Base-by-base conservation (phyloP, 2,888 invertebrate genomes). In the Priocnemis perturbator region DNA sequence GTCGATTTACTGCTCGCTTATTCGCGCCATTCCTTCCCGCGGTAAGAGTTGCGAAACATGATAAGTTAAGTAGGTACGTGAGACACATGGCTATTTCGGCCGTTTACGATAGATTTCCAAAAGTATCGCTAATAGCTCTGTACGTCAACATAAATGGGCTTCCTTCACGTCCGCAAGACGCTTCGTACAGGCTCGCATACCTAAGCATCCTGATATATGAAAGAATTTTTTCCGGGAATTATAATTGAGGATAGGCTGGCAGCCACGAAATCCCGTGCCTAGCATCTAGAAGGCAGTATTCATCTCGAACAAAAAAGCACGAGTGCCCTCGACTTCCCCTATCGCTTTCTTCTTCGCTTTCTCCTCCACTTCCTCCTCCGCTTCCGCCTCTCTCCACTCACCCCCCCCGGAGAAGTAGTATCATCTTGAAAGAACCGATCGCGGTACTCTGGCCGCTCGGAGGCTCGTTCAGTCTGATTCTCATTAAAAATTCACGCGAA, bases 401-500 rank as follows among this genome's bases (percentile, higher is more conserved):
- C 47, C 61, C 47, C 60, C 37, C 52, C 57, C 60, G 23, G 30
- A 45, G 23, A 50, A 44, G 7, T 64, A 61, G 64, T 64, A 57
- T 74, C 71, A 44, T 71, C 65, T 76, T 60, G 66, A 73, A 37
- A 37, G 58, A 68, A 69, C 64, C 68, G 71, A 77, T 76, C 69
- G 58, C 53, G 64, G 61, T 60, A 69, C 67, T 70, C 30, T 53
- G 45, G 60, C 56, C 59, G 56, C 26, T 50, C 62, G 52, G 55
- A 21, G 21, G 17, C 63, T 67, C 56, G 23, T 71, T 74, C 67
- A 37, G 63, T 52, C 19, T 47, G 67, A 37, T 65, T 68, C 71
- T 77, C 69, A 74, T 76, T 76, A 76, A 77, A 76, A 76, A 76
- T 76, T 64, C 66, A 71, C 67, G 71, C 59, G 62, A 44, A 3